A percentile compares a stretch with the other conserved stretches of the same genome.
Evolutionary conservation across 2,888 invertebrate genomes (phyloP).

Genomic region (Stenurella melanura): DNA sequence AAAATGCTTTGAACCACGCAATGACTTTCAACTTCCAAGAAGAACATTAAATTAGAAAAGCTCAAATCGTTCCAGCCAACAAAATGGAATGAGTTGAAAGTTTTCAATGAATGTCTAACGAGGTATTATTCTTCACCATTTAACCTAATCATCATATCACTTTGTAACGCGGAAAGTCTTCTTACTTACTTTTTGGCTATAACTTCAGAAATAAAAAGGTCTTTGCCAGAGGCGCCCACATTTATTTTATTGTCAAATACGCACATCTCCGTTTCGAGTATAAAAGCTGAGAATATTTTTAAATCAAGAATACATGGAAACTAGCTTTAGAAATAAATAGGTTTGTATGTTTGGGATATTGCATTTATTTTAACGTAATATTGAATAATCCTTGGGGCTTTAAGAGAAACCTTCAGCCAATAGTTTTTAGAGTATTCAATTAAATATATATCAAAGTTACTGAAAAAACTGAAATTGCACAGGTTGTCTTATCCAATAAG

Average conservation of each 20-base stretch:
- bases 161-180: conserved; percentile 69
- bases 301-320: not conserved
- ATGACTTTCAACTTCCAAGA: conserved; percentile 49
- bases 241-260: conserved; percentile 41
- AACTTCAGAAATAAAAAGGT: conserved; percentile 52
- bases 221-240: conserved; percentile 41
- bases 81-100: conserved; percentile 70
- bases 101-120: conserved; percentile 73
- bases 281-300: not conserved
- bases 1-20: conserved; percentile 53
- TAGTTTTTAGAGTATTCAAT: no score
- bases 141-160: conserved; percentile 74
- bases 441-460: no score
- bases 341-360: no score
- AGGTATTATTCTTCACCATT: conserved; percentile 73
- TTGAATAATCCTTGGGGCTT: no score
- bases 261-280: not conserved
- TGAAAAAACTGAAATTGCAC: no score
- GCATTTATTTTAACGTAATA: no score
- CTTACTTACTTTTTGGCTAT: conserved; percentile 48
- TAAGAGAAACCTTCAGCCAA: no score
- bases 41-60: conserved; percentile 70
- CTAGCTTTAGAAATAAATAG: no score
- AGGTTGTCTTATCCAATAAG: no score
- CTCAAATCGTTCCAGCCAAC: conserved; percentile 69